Evolutionary conservation across 2,888 invertebrate genomes (phyloP).

Genomic region (Chrysolina haemoptera): DNA sequence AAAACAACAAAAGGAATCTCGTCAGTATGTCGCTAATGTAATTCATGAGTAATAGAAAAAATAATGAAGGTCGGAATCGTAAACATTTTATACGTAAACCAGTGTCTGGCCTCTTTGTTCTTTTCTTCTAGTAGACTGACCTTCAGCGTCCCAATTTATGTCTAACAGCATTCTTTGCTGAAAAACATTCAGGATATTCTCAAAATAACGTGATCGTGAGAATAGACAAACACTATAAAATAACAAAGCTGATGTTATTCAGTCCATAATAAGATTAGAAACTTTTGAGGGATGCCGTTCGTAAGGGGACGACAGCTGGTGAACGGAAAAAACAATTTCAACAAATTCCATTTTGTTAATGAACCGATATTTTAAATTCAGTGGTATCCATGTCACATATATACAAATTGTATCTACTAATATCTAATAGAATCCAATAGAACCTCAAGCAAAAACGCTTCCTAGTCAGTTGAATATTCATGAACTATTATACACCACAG

Average conservation of each 20-base stretch:
- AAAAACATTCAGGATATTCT: slow-evolving; percentile 22
- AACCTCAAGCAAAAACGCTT: too few relatives aligned
- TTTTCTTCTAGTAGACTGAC: slow-evolving; percentile 13
- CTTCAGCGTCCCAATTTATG: slow-evolving; percentile 26
- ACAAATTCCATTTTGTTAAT: neutral
- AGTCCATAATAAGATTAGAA: neutral
- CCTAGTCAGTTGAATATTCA: too few relatives aligned
- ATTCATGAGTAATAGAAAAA: slow-evolving; percentile 9
- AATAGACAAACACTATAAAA: neutral
- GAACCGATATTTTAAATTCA: neutral
- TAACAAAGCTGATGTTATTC: neutral
- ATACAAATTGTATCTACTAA: too few relatives aligned
- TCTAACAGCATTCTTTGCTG: slow-evolving; percentile 25
- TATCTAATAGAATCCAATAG: too few relatives aligned
- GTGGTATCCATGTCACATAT: too few relatives aligned
- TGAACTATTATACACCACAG: too few relatives aligned
- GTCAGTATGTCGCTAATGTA: slow-evolving; percentile 1
- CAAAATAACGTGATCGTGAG: neutral
- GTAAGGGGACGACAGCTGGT: too few relatives aligned
- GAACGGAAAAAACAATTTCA: too few relatives aligned
- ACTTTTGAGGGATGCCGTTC: too few relatives aligned
- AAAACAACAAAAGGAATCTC: neutral
- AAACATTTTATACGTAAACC: neutral
- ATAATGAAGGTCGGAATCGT: slow-evolving; percentile 14
- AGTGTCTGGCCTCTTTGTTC: slow-evolving; percentile 14